Evolutionary conservation across 2,113 vertebrate species (phyloP).

Genomic region (Cyprinodon variegatus): DNA sequence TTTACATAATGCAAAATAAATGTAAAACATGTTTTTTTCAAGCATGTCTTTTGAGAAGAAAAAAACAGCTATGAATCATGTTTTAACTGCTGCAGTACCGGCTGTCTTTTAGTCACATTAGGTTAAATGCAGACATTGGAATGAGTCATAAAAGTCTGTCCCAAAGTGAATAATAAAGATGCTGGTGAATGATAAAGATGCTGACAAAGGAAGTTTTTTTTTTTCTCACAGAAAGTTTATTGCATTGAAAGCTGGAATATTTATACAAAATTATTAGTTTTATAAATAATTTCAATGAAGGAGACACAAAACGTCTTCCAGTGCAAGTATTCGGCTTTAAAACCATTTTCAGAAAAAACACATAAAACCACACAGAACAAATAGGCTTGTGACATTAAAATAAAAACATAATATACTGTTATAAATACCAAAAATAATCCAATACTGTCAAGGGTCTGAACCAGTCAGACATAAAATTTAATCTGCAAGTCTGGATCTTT

Average conservation of each 20-base stretch:
- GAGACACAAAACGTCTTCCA: slow-evolving; percentile 74
- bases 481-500: slow-evolving; percentile 30
- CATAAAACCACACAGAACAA: slow-evolving; percentile 58
- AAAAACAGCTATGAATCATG: too few species aligned
- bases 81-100: too few species aligned
- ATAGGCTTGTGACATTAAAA: slow-evolving; percentile 58
- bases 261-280: slow-evolving; percentile 49
- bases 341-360: slow-evolving; percentile 61
- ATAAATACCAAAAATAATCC: slow-evolving; percentile 67
- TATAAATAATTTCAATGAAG: slow-evolving; percentile 73
- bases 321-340: slow-evolving; percentile 70
- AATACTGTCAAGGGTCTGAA: slow-evolving; percentile 72
- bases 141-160: background rate
- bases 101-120: too few species aligned
- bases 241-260: slow-evolving; percentile 57
- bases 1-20: too few species aligned
- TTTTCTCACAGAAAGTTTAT: slow-evolving; percentile 59
- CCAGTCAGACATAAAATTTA: slow-evolving; percentile 72
- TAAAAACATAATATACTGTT: slow-evolving; percentile 52
- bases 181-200: slow-evolving; percentile 9
- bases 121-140: too few species aligned
- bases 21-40: too few species aligned
- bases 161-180: slow-evolving; percentile 13
- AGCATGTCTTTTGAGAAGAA: too few species aligned
- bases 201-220: background rate